Base-by-base conservation (phyloP, 2,888 invertebrate genomes). In the Plebejus anna region DNA sequence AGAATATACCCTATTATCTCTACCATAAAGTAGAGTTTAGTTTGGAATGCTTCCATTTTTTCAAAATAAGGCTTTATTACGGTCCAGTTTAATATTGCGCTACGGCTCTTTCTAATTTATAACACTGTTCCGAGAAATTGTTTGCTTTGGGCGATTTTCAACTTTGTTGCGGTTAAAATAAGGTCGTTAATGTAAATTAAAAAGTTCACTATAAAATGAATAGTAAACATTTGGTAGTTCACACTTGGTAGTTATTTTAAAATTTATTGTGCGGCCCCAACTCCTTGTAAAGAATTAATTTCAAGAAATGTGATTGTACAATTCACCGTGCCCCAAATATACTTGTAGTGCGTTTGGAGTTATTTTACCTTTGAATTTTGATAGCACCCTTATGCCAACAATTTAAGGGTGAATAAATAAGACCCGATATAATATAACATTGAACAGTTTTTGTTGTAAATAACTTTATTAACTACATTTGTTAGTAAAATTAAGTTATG, bases 61-160 rank as follows among this genome's bases (percentile, higher is more conserved):
- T 76, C 78, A 77, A 80, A 80, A 78, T 76, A 78, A 78, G 78
- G 79, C 82, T 84, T 84, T 84, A 85, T 83, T 82, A 80, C 82
- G 80, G 83, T 81, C 82, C 83, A 81, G 82, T 81, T 82, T 84
- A 82, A 83, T 84, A 82, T 81, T 82, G 82, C 82, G 72, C 81
- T 79, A 79, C 80, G 79, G 80, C 80, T 81, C 80, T 82, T 82
- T 80, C 81, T 82, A 82, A 81, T 81, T 80, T 79, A 73, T 73
- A 73, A 73, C 73, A 32, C 73, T 51, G 73, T 73, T 73, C 73
- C 9, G 73, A 73, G 73, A 73, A 73, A 81, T 80, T 66, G 66
- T 80, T 80, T 79, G 78, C 79, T 72, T 59, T 70, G 22, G 47
- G 36, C 57, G 59, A 80, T 61, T 80, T 71, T 77, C 7, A 75